Evolutionary conservation across 2,113 vertebrate species (phyloP).

Genomic region (Oryzias woworae): DNA sequence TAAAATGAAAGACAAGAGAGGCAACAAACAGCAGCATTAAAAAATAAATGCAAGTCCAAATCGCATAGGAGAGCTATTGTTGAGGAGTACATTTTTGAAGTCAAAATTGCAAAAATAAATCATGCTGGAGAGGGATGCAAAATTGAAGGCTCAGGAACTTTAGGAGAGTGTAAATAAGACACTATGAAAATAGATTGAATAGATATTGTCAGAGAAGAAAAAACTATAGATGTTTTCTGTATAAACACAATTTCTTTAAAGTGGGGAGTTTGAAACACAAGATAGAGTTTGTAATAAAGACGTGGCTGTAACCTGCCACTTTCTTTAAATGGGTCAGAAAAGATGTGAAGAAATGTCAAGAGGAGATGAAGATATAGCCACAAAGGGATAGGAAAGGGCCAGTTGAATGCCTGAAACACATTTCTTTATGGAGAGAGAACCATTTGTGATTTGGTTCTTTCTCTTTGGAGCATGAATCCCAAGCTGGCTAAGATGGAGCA

Average conservation of each 20-base stretch:
- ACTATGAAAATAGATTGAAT: constrained; percentile 11
- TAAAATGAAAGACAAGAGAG: constrained; percentile 15
- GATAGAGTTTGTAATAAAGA: constrained; percentile 54
- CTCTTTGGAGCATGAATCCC: constrained; percentile 45
- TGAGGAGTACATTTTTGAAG: constrained; percentile 27
- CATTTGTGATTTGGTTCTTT: constrained; percentile 68
- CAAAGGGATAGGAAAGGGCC: constrained; percentile 46
- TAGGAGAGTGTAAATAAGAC: constrained; percentile 9
- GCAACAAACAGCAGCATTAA: constrained; percentile 38
- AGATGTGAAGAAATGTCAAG: constrained; percentile 15
- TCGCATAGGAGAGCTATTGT: constrained; percentile 8
- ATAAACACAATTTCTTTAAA: constrained; percentile 66
- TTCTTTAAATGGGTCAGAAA: constrained; percentile 32
- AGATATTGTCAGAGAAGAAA: constrained; percentile 16
- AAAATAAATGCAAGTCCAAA: constrained; percentile 31
- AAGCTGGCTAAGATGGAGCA: constrained; percentile 12
- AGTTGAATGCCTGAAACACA: constrained; percentile 62
- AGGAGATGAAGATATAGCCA: constrained; percentile 46
- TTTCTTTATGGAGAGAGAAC: constrained; percentile 69
- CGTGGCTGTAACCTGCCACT: constrained; percentile 65
- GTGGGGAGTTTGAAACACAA: constrained; percentile 46
- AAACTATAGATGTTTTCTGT: constrained; percentile 59
- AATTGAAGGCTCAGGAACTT: constrained; percentile 15
- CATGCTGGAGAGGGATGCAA: constrained; percentile 14
- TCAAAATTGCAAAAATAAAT: constrained; percentile 39